Percentiles rank a stretch among this genome's conserved stretches.
phyloP scores from a whole-genome alignment of 2,113 vertebrate genomes.

The Cinclus mexicanus region DNA sequence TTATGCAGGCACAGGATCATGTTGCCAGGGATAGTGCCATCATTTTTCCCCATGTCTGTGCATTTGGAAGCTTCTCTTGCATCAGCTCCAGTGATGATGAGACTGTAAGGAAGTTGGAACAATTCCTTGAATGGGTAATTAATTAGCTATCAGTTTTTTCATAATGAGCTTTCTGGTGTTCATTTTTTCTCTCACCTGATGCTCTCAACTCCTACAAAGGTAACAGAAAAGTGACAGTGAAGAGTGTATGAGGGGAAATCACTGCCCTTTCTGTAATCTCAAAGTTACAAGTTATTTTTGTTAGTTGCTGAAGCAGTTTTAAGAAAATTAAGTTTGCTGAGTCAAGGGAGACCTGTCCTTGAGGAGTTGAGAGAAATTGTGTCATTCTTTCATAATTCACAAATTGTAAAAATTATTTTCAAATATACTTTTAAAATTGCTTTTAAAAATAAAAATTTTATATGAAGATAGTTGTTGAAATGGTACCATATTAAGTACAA shows the following conservation, averaged over 20 bases:
- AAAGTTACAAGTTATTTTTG: neutral
- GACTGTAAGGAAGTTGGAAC: neutral
- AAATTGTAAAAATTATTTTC: neutral
- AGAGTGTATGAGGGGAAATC: neutral
- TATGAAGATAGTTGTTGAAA: neutral
- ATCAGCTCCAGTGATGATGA: neutral
- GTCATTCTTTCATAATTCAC: neutral
- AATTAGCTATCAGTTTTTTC: neutral
- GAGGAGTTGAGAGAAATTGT: neutral
- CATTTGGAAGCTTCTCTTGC: neutral
- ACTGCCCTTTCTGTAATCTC: neutral
- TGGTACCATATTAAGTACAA: neutral
- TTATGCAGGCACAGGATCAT: neutral
- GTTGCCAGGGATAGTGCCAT: neutral
- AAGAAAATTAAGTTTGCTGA: neutral
- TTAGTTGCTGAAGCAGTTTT: neutral
- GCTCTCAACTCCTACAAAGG: neutral
- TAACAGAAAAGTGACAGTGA: neutral
- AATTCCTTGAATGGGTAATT: neutral
- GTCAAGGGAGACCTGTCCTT: neutral
- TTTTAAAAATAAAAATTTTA: neutral
- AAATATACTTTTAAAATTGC: neutral
- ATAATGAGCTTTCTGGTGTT: neutral
- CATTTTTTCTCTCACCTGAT: neutral
- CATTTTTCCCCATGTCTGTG: neutral